These are phyloP conservation scores for Erethizon dorsatum DNA, from an alignment of 2,797 vertebrate genomes.

Conservation along the genomic window DNA sequence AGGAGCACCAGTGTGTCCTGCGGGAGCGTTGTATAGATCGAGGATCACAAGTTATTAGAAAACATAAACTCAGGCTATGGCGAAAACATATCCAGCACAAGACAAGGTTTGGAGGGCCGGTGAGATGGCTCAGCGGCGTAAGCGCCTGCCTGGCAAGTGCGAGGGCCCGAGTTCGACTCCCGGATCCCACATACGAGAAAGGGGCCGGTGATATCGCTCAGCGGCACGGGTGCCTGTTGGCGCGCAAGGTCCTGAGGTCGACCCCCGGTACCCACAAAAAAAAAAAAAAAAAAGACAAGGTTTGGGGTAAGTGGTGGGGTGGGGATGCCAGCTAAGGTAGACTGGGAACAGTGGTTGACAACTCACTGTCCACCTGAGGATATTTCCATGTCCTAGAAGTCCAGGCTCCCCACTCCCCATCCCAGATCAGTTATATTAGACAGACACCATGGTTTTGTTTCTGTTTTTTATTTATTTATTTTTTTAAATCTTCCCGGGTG, in stretches of 20 bases:
- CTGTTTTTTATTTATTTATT: neutral
- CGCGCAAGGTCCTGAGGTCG: too few relatives aligned
- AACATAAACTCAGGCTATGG: neutral
- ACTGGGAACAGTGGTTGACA: neutral
- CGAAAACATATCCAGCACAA: neutral
- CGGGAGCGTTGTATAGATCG: neutral
- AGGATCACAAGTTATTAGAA: neutral
- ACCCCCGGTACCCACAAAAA: too few relatives aligned
- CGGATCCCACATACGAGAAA: too few relatives aligned
- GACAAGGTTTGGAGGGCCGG: too few relatives aligned
- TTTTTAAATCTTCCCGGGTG: neutral
- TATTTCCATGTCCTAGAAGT: neutral
- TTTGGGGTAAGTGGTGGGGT: neutral
- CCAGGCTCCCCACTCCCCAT: neutral
- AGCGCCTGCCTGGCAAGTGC: too few relatives aligned
- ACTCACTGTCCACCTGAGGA: neutral
- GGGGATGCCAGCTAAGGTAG: neutral
- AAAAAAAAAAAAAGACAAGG: too few relatives aligned
- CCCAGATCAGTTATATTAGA: neutral
- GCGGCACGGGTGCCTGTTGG: too few relatives aligned
- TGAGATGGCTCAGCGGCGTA: too few relatives aligned
- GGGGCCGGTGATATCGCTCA: too few relatives aligned
- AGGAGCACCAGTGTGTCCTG: neutral
- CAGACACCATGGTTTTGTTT: neutral
- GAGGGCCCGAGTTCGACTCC: too few relatives aligned